Percentiles rank a stretch among this genome's conserved stretches.
Evolutionary conservation across 2,888 invertebrate species (phyloP).

Genomic region (Hyalella azteca): DNA sequence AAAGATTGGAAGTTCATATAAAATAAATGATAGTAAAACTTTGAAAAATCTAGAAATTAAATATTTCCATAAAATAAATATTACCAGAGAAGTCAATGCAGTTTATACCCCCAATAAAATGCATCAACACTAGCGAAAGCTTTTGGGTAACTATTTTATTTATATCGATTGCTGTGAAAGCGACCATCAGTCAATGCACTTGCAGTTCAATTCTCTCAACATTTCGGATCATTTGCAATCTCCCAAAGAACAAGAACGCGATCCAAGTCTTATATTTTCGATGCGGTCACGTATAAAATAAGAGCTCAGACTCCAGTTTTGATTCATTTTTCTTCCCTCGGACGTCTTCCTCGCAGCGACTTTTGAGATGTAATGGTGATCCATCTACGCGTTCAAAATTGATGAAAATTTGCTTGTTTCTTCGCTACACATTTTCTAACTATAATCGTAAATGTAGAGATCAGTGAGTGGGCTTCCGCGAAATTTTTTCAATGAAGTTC

Average conservation of each 20-base stretch:
- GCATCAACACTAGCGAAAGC: too few species aligned
- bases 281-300: constrained; percentile 2
- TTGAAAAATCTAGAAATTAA: too few species aligned
- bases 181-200: background rate
- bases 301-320: background rate
- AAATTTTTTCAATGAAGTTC: too few species aligned
- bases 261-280: background rate
- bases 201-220: background rate
- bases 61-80: too few species aligned
- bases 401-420: background rate
- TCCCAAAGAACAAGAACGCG: background rate
- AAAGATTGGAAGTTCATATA: too few species aligned
- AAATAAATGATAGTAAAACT: too few species aligned
- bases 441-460: background rate
- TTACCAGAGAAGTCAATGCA: too few species aligned
- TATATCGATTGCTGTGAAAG: too few species aligned
- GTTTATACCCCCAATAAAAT: too few species aligned
- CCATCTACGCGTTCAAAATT: constrained; percentile 7
- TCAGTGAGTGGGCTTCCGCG: too few species aligned
- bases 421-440: background rate
- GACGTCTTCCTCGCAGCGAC: constrained; percentile 16
- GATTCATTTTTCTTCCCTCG: background rate
- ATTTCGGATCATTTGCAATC: background rate
- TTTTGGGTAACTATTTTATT: too few species aligned
- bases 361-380: constrained; percentile 28